Evolutionary conservation across 2,888 invertebrate genomes (phyloP).

Genomic region (Ditula angustiorana): DNA sequence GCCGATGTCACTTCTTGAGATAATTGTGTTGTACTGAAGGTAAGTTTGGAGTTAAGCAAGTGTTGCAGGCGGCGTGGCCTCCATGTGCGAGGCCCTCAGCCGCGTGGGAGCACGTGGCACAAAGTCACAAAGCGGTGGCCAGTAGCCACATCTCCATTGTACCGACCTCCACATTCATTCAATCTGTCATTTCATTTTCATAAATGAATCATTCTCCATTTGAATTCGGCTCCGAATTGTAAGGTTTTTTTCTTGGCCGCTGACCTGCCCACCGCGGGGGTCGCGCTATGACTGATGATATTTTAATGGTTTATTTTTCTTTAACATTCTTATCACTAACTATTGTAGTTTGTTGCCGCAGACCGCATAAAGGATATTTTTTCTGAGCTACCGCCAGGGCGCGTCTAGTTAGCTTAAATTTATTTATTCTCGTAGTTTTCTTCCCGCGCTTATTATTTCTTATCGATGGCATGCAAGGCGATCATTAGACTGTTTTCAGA

Average conservation of each 20-base stretch:
- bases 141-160: slow-evolving; percentile 73
- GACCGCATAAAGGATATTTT: slow-evolving; percentile 49
- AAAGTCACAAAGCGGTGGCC: slow-evolving; percentile 69
- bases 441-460: slow-evolving; percentile 21
- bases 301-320: slow-evolving; percentile 85
- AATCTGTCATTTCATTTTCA: slow-evolving; percentile 85
- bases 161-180: slow-evolving; percentile 71
- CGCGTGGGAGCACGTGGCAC: slow-evolving; percentile 68
- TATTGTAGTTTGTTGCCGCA: slow-evolving; percentile 68
- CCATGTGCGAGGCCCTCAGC: slow-evolving; percentile 45
- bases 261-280: slow-evolving; percentile 83
- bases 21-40: too few relatives aligned
- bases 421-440: slow-evolving; percentile 39
- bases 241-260: slow-evolving; percentile 74
- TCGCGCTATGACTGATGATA: slow-evolving; percentile 79
- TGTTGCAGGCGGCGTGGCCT: not conserved
- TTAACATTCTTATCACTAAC: slow-evolving; percentile 80
- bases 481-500: slow-evolving; percentile 27
- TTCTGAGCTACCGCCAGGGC: slow-evolving; percentile 29
- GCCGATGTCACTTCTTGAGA: too few relatives aligned
- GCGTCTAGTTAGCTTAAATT: slow-evolving; percentile 37
- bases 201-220: slow-evolving; percentile 84
- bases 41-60: not conserved
- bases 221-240: slow-evolving; percentile 75
- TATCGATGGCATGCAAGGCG: slow-evolving; percentile 38